Conservation (phyloP, 2,888 invertebrate genomes). For the Caenorhabditis sp. region DNA sequence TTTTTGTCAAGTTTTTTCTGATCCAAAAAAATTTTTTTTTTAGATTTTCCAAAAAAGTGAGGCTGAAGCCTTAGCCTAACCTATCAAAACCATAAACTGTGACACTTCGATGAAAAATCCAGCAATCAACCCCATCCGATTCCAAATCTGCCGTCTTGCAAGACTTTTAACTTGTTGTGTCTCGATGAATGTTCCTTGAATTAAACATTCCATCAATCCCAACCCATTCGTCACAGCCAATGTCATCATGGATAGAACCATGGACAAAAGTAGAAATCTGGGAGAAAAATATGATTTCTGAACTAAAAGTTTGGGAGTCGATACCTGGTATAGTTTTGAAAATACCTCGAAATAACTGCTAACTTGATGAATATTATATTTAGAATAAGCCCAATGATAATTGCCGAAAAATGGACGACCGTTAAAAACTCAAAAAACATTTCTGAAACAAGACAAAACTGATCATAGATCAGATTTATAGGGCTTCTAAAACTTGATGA, state of each 20-base stretch:
- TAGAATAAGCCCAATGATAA: not conserved
- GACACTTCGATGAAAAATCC: not conserved
- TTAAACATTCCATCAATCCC: not conserved
- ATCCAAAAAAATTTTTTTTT: not conserved
- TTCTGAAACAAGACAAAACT: not conserved
- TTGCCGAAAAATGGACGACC: not conserved
- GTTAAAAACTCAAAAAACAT: not conserved
- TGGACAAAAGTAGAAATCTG: not conserved
- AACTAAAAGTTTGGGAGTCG: too few relatives aligned
- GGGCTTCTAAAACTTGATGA: too few relatives aligned
- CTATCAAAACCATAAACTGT: not conserved
- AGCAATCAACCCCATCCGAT: not conserved
- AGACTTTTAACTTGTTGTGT: not conserved
- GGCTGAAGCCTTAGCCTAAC: too few relatives aligned
- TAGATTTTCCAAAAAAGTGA: not conserved
- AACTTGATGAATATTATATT: not conserved
- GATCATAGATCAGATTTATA: too few relatives aligned
- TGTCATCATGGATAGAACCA: not conserved
- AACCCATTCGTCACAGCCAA: not conserved
- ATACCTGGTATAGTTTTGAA: not conserved
- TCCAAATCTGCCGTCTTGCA: not conserved
- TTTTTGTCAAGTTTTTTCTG: not conserved
- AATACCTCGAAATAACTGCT: not conserved
- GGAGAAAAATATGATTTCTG: not conserved
- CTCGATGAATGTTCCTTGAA: not conserved